A percentile compares a stretch with the other conserved stretches of the same genome.
These are phyloP conservation scores for Antigone vipio DNA, from an alignment of 2,113 vertebrate species.

Conservation along the genomic window DNA sequence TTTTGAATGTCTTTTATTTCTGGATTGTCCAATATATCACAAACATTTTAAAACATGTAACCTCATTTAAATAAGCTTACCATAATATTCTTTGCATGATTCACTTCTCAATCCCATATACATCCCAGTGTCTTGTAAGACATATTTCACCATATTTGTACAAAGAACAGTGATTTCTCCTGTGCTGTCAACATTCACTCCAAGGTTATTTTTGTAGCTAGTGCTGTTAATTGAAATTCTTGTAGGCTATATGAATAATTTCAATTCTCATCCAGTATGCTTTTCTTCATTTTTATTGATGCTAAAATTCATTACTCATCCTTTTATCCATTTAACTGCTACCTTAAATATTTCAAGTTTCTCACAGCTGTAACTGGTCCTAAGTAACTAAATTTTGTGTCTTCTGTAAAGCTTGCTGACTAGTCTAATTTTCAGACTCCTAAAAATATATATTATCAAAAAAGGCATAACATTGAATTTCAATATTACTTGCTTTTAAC, in stretches of 20 bases:
- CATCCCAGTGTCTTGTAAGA: not conserved
- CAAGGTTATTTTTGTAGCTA: not conserved
- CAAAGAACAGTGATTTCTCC: not conserved
- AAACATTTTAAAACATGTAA: not conserved
- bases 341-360: not conserved
- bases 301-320: not conserved
- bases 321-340: not conserved
- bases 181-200: not conserved
- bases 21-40: not conserved
- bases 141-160: not conserved
- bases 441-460: not conserved
- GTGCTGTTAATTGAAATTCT: not conserved
- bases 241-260: not conserved
- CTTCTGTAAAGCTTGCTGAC: not conserved
- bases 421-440: not conserved
- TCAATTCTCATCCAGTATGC: not conserved
- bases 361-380: not conserved
- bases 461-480: not conserved
- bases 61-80: not conserved
- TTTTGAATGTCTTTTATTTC: not conserved
- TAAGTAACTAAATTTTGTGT: not conserved
- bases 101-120: not conserved
- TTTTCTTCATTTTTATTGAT: not conserved
- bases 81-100: not conserved
- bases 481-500: not conserved